These are phyloP conservation scores for Eilema griseolum DNA, from an alignment of 2,888 invertebrate species.

Conservation along the genomic window DNA sequence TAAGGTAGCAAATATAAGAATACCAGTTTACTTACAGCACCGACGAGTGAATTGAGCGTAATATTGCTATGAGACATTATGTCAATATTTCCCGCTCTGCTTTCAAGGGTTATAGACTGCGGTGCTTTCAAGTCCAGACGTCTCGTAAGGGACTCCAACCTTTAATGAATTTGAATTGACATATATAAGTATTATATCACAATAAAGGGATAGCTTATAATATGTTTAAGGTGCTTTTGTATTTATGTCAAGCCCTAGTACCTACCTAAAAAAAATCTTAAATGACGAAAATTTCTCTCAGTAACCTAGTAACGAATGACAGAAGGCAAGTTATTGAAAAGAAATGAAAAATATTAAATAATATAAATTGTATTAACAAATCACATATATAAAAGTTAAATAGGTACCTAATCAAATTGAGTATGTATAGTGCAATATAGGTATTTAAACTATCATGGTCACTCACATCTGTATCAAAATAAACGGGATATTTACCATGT, in stretches of 20 bases:
- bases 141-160: constrained; percentile 94
- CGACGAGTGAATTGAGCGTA: constrained; percentile 90
- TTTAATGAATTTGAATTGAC: constrained; percentile 64
- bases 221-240: neutral
- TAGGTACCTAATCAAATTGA: no score
- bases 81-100: constrained; percentile 92
- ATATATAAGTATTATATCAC: neutral
- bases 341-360: no score
- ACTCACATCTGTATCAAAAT: no score
- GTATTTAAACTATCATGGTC: no score
- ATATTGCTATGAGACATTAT: constrained; percentile 91
- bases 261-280: no score
- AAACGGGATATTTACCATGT: no score
- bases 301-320: no score
- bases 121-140: constrained; percentile 91
- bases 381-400: no score
- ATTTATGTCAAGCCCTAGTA: neutral
- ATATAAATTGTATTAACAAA: no score
- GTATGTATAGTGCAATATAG: no score
- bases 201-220: neutral
- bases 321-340: no score
- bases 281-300: no score
- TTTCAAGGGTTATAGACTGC: constrained; percentile 91
- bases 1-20: neutral
- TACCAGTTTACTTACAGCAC: constrained; percentile 80